Conservation (phyloP, 2,797 vertebrate genomes). For the Cynodonichthys magdalenae region DNA sequence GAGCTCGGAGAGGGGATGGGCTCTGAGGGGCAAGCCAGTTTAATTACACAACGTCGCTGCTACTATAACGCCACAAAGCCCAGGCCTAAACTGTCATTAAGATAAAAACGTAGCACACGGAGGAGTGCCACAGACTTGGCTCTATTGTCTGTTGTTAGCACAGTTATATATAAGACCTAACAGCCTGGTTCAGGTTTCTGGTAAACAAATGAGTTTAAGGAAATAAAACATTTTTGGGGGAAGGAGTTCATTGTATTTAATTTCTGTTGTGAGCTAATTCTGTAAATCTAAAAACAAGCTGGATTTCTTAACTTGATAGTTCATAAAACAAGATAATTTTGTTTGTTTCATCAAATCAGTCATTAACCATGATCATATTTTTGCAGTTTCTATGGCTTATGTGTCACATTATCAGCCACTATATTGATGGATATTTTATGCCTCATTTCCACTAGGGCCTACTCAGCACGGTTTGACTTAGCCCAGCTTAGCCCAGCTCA, state of each 20-base stretch:
- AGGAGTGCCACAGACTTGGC: constrained; percentile 53
- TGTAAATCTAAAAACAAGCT: neutral
- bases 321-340: too few species aligned
- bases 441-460: too few species aligned
- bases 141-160: constrained; percentile 64
- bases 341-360: neutral
- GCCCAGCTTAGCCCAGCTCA: too few species aligned
- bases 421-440: neutral
- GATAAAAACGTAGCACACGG: constrained; percentile 52
- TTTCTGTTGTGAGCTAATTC: constrained; percentile 4
- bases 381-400: neutral
- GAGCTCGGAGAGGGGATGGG: constrained; percentile 43
- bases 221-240: constrained; percentile 21
- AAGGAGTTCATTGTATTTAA: neutral
- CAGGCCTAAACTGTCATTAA: constrained; percentile 71
- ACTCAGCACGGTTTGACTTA: too few species aligned
- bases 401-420: neutral
- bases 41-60: constrained; percentile 76
- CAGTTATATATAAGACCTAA: constrained; percentile 44
- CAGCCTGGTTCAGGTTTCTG: constrained; percentile 33
- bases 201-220: constrained; percentile 38
- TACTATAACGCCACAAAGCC: constrained; percentile 71
- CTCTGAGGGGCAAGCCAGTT: constrained; percentile 63
- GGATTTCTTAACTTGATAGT: neutral
- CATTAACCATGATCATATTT: neutral